Conservation (phyloP, 2,888 invertebrate genomes). For the Apantesis nais region DNA sequence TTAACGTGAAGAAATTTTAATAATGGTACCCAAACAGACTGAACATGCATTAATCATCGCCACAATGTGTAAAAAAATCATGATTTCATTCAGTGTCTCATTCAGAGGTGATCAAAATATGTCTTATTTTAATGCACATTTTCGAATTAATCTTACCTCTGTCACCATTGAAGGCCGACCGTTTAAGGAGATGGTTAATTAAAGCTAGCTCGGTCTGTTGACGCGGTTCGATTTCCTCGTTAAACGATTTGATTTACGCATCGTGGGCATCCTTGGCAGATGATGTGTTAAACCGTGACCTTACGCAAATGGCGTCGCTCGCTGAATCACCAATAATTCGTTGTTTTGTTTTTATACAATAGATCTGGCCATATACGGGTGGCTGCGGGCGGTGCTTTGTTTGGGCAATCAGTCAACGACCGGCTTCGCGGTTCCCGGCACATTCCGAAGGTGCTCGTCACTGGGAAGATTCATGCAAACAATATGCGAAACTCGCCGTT, state of each 20-base stretch:
- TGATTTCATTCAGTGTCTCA: slow-evolving; percentile 24
- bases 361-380: slow-evolving; percentile 59
- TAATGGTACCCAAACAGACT: background rate
- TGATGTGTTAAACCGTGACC: slow-evolving; percentile 67
- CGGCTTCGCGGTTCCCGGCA: slow-evolving; percentile 61
- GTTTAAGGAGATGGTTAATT: slow-evolving; percentile 72
- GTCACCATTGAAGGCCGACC: slow-evolving; percentile 66
- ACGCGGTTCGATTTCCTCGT: slow-evolving; percentile 63
- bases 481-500: slow-evolving; percentile 70
- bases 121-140: slow-evolving; percentile 51
- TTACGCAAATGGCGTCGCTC: slow-evolving; percentile 68
- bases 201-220: slow-evolving; percentile 63
- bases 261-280: slow-evolving; percentile 63
- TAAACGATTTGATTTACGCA: slow-evolving; percentile 73
- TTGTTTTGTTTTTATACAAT: slow-evolving; percentile 62
- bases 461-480: slow-evolving; percentile 71
- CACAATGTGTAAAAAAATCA: slow-evolving; percentile 6
- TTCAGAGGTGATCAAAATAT: slow-evolving; percentile 34
- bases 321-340: slow-evolving; percentile 71
- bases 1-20: background rate
- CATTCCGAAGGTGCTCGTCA: slow-evolving; percentile 70
- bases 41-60: slow-evolving; percentile 2
- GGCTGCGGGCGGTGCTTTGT: slow-evolving; percentile 56
- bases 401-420: slow-evolving; percentile 74
- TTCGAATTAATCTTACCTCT: slow-evolving; percentile 64